Evolutionary conservation across 2,888 invertebrate species (phyloP).

Genomic region (Rosalia funebris): DNA sequence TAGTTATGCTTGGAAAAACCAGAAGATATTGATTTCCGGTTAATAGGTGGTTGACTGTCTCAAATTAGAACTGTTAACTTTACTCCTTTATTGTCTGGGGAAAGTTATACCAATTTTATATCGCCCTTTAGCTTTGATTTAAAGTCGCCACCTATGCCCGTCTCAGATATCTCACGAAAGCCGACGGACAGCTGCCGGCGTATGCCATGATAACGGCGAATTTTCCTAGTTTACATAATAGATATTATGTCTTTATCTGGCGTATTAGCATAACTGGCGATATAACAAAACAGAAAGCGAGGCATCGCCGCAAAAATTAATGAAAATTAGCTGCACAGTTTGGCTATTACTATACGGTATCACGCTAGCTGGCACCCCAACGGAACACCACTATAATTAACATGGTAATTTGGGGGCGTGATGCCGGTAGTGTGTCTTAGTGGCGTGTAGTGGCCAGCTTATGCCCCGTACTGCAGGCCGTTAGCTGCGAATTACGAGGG

Average conservation of each 20-base stretch:
- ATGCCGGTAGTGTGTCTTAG: slow-evolving; percentile 63
- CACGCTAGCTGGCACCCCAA: slow-evolving; percentile 59
- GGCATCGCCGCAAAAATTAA: slow-evolving; percentile 51
- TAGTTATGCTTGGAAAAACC: too few relatives aligned
- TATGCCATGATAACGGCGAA: background rate
- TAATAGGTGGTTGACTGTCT: too few relatives aligned
- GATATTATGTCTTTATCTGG: slow-evolving; percentile 22
- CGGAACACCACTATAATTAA: slow-evolving; percentile 62
- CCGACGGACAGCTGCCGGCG: background rate
- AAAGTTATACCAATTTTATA: too few relatives aligned
- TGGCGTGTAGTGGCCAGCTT: slow-evolving; percentile 64
- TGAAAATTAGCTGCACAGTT: slow-evolving; percentile 58
- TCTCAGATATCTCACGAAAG: slow-evolving; percentile 10
- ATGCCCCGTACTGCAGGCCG: slow-evolving; percentile 13
- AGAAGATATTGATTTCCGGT: too few relatives aligned
- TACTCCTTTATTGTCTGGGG: too few relatives aligned
- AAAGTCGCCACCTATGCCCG: slow-evolving; percentile 1
- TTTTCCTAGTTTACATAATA: slow-evolving; percentile 21
- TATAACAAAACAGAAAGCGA: slow-evolving; percentile 25
- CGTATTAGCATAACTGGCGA: slow-evolving; percentile 21
- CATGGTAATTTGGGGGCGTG: slow-evolving; percentile 66
- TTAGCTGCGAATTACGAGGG: background rate
- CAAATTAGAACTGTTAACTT: too few relatives aligned
- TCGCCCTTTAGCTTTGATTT: too few relatives aligned
- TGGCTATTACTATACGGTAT: slow-evolving; percentile 56